Evolutionary conservation across 2,888 invertebrate genomes (phyloP), one percentile per base, ranked within the genome.

Genomic region (Rhagophthalmus giganteus): DNA sequence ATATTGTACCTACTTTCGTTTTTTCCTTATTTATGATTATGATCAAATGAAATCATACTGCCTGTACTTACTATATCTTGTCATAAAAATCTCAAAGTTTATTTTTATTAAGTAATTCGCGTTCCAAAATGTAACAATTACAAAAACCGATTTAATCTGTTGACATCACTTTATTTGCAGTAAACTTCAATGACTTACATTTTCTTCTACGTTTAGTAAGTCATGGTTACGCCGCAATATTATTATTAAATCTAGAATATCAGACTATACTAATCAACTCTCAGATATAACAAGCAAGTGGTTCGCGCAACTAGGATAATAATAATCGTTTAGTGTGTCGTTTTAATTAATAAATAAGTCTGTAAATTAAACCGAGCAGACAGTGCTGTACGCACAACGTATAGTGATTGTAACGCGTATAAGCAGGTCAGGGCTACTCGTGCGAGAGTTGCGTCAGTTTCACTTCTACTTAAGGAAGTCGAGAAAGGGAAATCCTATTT

Each of bases 401-500:
- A 38, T 32, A 47, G 47, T 46, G 47, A 47, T 47, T 47, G 40
- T 48, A 40, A 33, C 33, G 27, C 31, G 32, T 39, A 9, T 34
- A 66, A 65, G 61, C 66, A 49, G 66, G 67, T 66, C 66, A 68
- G 49, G 67, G 67, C 65, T 65, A 61, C 59, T 58, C 57, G 49
- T 55, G 60, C 59, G 59, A 39, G 55, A 48, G 54, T 62, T 64
- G 64, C 63, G 59, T 65, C 63, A 64, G 62, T 61, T 63, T 63
- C 65, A 63, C 63, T 63, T 59, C 65, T 65, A 55, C 63, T 62
- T 65, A 65, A 69, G 70, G 69, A 70, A 69, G 67, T 65, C 62
- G 64, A 66, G 68, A 69, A 70, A 70, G 69, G 70, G 67, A 70
- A 69, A 69, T 69, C 65, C 66, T 67, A 63, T 64, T 66, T 64